A percentile compares a stretch with the other conserved stretches of the same genome.
phyloP scores from a whole-genome alignment of 2,888 invertebrate species.

The Leptopterna dolabrata region DNA sequence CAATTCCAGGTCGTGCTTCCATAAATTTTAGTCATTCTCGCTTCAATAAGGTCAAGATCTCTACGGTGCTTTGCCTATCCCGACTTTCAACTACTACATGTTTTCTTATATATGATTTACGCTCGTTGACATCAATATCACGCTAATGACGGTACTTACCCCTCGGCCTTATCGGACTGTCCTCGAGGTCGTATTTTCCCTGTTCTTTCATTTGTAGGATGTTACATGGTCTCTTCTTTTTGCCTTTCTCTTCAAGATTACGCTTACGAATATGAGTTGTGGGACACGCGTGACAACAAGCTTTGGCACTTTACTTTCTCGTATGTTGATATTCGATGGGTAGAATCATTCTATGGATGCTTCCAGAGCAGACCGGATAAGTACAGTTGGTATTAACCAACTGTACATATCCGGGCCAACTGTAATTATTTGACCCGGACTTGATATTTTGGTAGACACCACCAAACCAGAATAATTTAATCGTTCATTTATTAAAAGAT shows the following conservation, averaged over 20 bases:
- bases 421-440: too few species aligned
- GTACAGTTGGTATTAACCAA: too few species aligned
- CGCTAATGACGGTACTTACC: background rate
- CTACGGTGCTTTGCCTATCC: background rate
- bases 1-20: background rate
- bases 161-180: background rate
- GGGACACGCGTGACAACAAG: background rate
- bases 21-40: background rate
- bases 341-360: background rate
- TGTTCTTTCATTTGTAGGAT: background rate
- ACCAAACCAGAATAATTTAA: too few species aligned
- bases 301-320: background rate
- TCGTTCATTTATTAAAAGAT: too few species aligned
- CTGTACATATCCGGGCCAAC: too few species aligned
- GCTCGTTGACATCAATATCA: background rate
- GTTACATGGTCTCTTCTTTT: background rate
- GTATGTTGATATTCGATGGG: background rate
- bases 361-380: too few species aligned
- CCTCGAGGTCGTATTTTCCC: background rate
- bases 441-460: too few species aligned
- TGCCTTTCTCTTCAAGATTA: background rate
- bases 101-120: background rate
- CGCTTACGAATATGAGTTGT: background rate
- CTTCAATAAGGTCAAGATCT: background rate
- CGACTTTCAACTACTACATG: background rate